phyloP scores from a whole-genome alignment of 2,113 vertebrate species.

The Mugil cephalus region DNA sequence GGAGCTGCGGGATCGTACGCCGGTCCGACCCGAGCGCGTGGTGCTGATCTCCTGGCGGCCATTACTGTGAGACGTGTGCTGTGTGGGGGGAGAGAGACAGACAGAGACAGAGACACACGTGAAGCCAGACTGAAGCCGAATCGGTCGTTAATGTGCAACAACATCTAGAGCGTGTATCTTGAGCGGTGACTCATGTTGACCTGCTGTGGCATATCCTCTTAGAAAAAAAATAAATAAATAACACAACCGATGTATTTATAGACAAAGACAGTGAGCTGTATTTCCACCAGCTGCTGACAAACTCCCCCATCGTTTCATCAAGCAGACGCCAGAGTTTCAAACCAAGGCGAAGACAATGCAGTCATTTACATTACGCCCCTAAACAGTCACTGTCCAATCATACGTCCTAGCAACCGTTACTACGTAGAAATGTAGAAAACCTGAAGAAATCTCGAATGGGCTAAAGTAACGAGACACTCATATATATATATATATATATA shows the following conservation, averaged over 20 bases:
- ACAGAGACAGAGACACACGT: not conserved
- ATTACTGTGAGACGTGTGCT: constrained; percentile 95
- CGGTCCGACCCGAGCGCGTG: constrained; percentile 88
- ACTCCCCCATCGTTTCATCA: too few species aligned
- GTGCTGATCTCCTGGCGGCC: constrained; percentile 90
- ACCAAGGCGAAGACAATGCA: not conserved
- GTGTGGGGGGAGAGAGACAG: constrained; percentile 65
- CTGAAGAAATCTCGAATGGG: too few species aligned
- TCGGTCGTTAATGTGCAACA: not conserved
- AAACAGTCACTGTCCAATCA: too few species aligned
- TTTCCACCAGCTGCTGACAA: constrained; percentile 10
- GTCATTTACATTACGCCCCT: too few species aligned
- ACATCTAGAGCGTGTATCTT: not conserved
- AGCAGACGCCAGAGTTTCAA: not conserved
- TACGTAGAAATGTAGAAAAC: too few species aligned
- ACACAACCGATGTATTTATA: constrained; percentile 36
- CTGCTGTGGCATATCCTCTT: constrained; percentile 22
- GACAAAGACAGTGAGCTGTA: constrained; percentile 5
- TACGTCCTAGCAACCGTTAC: too few species aligned
- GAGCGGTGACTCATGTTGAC: constrained; percentile 45
- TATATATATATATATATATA: too few species aligned
- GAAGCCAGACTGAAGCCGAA: not conserved
- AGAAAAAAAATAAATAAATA: constrained; percentile 40
- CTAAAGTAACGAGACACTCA: too few species aligned
- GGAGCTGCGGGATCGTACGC: constrained; percentile 92